phyloP scores from a whole-genome alignment of 2,888 invertebrate genomes.

The Ochropleura leucogaster region DNA sequence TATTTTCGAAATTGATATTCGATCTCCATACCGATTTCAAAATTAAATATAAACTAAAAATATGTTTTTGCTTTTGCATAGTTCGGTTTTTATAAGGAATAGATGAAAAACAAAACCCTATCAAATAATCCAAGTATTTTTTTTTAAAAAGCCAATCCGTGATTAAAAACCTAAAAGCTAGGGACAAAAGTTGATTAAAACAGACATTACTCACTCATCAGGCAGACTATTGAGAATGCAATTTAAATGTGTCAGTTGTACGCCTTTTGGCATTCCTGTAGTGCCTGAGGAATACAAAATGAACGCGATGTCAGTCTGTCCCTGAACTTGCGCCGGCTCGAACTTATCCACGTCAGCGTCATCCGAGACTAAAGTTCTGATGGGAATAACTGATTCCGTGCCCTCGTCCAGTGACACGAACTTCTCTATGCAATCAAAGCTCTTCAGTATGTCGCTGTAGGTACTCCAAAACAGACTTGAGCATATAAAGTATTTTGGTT shows the following conservation, averaged over 20 bases:
- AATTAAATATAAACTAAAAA: neutral
- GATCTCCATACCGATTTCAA: neutral
- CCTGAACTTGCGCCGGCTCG: constrained; percentile 86
- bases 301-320: constrained; percentile 76
- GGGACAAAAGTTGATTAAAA: constrained; percentile 7
- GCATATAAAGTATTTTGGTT: constrained; percentile 92
- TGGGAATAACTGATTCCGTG: constrained; percentile 64
- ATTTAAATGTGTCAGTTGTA: constrained; percentile 91
- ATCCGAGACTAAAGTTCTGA: constrained; percentile 71
- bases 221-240: constrained; percentile 81
- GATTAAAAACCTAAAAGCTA: neutral
- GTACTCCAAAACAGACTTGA: constrained; percentile 88
- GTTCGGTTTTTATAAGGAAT: neutral
- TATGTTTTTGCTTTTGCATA: neutral
- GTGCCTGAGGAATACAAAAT: constrained; percentile 93
- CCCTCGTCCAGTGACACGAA: constrained; percentile 75
- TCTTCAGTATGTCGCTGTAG: constrained; percentile 74
- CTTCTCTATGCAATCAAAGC: constrained; percentile 74
- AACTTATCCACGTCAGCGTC: constrained; percentile 74
- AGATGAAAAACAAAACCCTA: neutral
- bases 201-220: constrained; percentile 74
- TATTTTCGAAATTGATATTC: neutral
- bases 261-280: constrained; percentile 92
- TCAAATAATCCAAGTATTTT: neutral
- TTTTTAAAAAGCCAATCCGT: neutral